phyloP scores from a whole-genome alignment of 2,888 invertebrate genomes.

The Mesoligia furuncula region DNA sequence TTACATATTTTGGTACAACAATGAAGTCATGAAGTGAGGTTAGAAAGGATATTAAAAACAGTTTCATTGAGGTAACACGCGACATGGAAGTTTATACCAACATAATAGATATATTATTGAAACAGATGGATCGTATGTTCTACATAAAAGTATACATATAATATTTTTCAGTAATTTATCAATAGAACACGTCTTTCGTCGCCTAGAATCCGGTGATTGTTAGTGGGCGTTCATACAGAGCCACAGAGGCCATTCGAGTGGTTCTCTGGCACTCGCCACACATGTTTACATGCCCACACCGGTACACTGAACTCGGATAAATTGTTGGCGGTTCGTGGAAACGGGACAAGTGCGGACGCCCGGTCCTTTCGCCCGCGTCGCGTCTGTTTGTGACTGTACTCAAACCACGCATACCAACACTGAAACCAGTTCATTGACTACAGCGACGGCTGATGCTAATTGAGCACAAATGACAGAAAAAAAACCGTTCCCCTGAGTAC shows the following conservation, averaged over 20 bases:
- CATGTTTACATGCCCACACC: slow-evolving; percentile 77
- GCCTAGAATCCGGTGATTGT: slow-evolving; percentile 36
- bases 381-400: slow-evolving; percentile 68
- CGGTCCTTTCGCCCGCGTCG: slow-evolving; percentile 70
- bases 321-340: slow-evolving; percentile 83
- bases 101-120: slow-evolving; percentile 42
- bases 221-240: slow-evolving; percentile 60
- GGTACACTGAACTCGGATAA: slow-evolving; percentile 86
- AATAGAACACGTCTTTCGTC: slow-evolving; percentile 31
- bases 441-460: slow-evolving; percentile 65
- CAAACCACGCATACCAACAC: slow-evolving; percentile 65
- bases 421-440: slow-evolving; percentile 73
- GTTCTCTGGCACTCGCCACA: slow-evolving; percentile 65
- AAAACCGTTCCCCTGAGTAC: slow-evolving; percentile 37
- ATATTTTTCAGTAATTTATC: slow-evolving; percentile 46
- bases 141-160: slow-evolving; percentile 16
- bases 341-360: slow-evolving; percentile 76
- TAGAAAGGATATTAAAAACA: slow-evolving; percentile 24
- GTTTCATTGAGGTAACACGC: slow-evolving; percentile 8
- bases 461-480: slow-evolving; percentile 47
- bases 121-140: slow-evolving; percentile 49
- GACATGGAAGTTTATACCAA: slow-evolving; percentile 24
- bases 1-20: slow-evolving; percentile 5
- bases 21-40: slow-evolving; percentile 15
- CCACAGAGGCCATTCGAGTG: slow-evolving; percentile 52